Base-by-base conservation (phyloP, 37 sponge, comb jelly and placozoan genomes). In the Tethya wilhelma region DNA sequence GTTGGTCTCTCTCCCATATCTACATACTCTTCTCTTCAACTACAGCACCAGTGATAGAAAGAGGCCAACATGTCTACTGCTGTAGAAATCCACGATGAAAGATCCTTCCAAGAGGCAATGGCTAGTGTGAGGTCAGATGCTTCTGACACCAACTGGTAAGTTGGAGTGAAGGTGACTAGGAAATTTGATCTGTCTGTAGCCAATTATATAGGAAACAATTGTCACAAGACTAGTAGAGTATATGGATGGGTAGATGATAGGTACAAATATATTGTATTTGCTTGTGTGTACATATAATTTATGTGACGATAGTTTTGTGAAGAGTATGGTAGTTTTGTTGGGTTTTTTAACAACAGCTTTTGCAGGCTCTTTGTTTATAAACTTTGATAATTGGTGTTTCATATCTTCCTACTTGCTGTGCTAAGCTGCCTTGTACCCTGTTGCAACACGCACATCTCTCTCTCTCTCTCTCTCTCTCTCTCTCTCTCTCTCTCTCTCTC, bases 111-210 rank as follows among this genome's bases (percentile, higher is more conserved):
- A 38, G 71, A 66, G 1, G 90, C 77, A 33, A 75, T 95, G 19
- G 80, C 84, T 0, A 59, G 84, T 22, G 94, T 96, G 11, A 86
- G 96, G 31, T 39, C 74, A 0, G 96, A 93, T 77, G 64, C 73
- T 30, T 43, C 60, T 8, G 59, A 45, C n/a, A 86, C 86, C 1
- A 90, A 87, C 63, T 96, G 96, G 96, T 95, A 45, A 79, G 90
- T 56, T 49, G 14, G 53, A 49, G 9, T 19, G 53, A n/a, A n/a
- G n/a, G n/a, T 12, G 36, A 9, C 5, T 17, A 30, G 31, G 1
- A 29, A 39, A 43, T 9, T 60, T 9, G 33, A 19, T 44, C 73
- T 14, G 39, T 33, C 7, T 31, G 19, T 60, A 60, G 8, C 25
- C 63, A 60, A 28, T 60, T 60, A 7, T 67, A 29, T 19, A 53